phyloP scores from a whole-genome alignment of 2,797 vertebrate genomes.

The Sebastes alutus region DNA sequence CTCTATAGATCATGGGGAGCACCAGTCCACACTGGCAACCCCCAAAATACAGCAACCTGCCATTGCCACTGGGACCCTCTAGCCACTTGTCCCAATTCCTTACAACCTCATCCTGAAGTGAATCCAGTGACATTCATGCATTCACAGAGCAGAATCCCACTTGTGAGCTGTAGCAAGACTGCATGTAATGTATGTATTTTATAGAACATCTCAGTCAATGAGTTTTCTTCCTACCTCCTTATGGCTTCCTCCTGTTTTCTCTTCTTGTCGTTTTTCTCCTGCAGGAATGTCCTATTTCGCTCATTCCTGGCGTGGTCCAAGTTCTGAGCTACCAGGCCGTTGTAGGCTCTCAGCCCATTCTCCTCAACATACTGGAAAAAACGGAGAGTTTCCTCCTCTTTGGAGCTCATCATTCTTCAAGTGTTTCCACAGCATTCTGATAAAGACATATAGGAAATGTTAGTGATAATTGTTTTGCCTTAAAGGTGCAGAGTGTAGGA shows the following conservation, averaged over 20 bases:
- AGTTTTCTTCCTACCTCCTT: slow-evolving; percentile 87
- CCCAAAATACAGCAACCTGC: slow-evolving; percentile 65
- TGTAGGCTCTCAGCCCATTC: slow-evolving; percentile 94
- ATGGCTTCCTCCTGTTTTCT: slow-evolving; percentile 98
- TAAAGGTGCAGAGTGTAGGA: neutral
- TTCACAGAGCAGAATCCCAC: slow-evolving; percentile 11
- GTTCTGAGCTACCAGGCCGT: slow-evolving; percentile 94
- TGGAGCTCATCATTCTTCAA: slow-evolving; percentile 94
- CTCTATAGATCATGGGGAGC: slow-evolving; percentile 56
- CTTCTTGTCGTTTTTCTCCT: slow-evolving; percentile 97
- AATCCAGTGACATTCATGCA: slow-evolving; percentile 35
- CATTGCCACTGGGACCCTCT: slow-evolving; percentile 60
- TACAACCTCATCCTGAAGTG: slow-evolving; percentile 38
- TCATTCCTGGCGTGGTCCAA: slow-evolving; percentile 96
- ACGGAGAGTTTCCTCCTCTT: slow-evolving; percentile 91
- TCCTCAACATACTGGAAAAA: slow-evolving; percentile 99
- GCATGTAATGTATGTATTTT: neutral
- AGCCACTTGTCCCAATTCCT: slow-evolving; percentile 70
- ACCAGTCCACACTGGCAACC: slow-evolving; percentile 51
- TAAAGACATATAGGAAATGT: slow-evolving; percentile 33
- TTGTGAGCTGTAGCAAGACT: neutral
- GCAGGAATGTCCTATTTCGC: slow-evolving; percentile 92
- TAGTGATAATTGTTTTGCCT: neutral
- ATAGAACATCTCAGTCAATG: neutral
- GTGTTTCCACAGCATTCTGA: slow-evolving; percentile 87